These are phyloP conservation scores for Meriones unguiculatus DNA, from an alignment of 2,113 vertebrate species.

Conservation along the genomic window DNA sequence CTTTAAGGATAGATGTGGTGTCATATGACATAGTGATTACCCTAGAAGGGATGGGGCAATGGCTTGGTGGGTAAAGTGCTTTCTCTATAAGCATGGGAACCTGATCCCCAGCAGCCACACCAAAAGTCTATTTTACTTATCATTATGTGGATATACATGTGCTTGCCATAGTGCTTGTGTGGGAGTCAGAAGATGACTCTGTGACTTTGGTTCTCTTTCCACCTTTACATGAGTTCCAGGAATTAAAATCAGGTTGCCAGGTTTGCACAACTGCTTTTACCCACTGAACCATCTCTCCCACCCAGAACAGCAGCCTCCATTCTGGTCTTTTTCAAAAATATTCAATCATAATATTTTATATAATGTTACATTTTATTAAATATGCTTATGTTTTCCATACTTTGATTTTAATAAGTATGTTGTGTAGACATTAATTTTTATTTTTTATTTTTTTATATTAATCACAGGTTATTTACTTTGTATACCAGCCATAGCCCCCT, in stretches of 20 bases:
- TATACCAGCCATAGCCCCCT: too few relatives aligned
- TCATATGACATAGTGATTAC: neutral
- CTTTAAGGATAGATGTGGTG: constrained; percentile 11
- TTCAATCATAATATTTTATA: neutral
- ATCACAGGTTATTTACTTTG: too few relatives aligned
- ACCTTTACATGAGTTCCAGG: neutral
- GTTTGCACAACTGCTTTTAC: neutral
- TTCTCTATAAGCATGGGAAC: neutral
- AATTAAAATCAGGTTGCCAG: neutral
- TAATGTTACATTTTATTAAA: constrained; percentile 12
- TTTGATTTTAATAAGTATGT: constrained; percentile 4
- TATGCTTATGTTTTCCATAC: neutral
- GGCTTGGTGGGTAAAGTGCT: neutral
- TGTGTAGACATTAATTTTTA: neutral
- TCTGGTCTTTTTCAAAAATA: constrained; percentile 25
- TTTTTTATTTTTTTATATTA: neutral
- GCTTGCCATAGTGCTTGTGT: neutral
- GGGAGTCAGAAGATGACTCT: neutral
- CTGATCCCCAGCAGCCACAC: neutral
- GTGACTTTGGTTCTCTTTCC: neutral
- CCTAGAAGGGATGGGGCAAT: neutral
- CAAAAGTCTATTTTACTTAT: neutral
- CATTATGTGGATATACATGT: neutral
- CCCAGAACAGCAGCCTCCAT: neutral
- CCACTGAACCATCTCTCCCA: neutral